phyloP scores from a whole-genome alignment of 2,888 invertebrate species.

The Oscheius onirici region DNA sequence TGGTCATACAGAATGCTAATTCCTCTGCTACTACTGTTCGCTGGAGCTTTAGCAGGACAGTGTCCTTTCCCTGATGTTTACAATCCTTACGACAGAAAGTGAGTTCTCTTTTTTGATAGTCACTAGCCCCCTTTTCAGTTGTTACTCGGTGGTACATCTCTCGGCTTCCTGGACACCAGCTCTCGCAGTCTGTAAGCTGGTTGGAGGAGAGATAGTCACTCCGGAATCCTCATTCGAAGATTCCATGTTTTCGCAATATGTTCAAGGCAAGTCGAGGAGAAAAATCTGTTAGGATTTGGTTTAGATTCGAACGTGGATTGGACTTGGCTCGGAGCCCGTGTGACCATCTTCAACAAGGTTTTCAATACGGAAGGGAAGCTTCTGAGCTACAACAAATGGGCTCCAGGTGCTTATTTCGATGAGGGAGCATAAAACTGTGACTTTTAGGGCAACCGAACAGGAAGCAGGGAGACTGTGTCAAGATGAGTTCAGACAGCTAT shows the following conservation, averaged over 20 bases:
- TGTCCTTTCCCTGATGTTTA: conserved; percentile 14
- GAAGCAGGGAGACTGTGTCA: background rate
- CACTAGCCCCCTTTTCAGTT: background rate
- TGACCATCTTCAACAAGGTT: background rate
- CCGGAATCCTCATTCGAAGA: background rate
- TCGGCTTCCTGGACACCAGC: background rate
- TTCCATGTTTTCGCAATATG: background rate
- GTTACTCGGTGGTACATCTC: conserved; percentile 5
- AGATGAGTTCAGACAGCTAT: conserved; percentile 1
- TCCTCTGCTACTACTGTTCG: too few species aligned
- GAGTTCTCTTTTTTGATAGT: background rate
- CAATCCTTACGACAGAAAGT: background rate
- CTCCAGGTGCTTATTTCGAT: background rate
- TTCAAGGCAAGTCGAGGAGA: background rate
- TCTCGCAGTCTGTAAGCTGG: background rate
- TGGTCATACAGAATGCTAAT: too few species aligned
- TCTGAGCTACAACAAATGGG: background rate
- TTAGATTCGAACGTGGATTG: background rate
- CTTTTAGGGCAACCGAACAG: background rate
- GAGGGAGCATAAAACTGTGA: background rate
- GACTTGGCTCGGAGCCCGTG: conserved; percentile 8
- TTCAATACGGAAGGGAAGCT: background rate
- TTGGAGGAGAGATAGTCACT: conserved; percentile 2
- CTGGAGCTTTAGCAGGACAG: background rate
- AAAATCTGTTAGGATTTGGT: background rate